Percentiles rank a stretch among this genome's conserved stretches.
These are phyloP conservation scores for Helostoma temminkii DNA, from an alignment of 2,797 vertebrate species.

Conservation along the genomic window DNA sequence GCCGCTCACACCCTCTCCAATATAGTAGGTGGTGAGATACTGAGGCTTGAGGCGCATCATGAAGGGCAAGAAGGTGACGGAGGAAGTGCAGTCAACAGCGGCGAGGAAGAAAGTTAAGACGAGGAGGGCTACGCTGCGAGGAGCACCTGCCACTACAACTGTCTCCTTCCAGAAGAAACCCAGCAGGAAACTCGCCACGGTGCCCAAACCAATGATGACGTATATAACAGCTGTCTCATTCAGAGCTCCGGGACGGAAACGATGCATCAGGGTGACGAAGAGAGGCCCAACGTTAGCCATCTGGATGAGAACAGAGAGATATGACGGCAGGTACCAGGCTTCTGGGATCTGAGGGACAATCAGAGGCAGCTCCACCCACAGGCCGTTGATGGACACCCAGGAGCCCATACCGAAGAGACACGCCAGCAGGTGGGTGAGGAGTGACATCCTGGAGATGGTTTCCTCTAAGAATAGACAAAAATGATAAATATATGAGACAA, in stretches of 20 bases:
- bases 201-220: constrained; percentile 78
- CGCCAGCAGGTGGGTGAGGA: constrained; percentile 82
- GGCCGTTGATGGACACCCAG: constrained; percentile 90
- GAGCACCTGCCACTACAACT: constrained; percentile 51
- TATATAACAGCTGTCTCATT: constrained; percentile 82
- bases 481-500: background rate
- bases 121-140: constrained; percentile 83
- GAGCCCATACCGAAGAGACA: constrained; percentile 88
- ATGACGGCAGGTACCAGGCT: constrained; percentile 88
- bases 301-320: constrained; percentile 89
- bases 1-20: constrained; percentile 86
- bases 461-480: constrained; percentile 5
- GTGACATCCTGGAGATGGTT: constrained; percentile 74
- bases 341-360: constrained; percentile 84
- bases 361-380: constrained; percentile 90
- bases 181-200: constrained; percentile 80
- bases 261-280: constrained; percentile 85
- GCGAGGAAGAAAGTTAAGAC: constrained; percentile 86
- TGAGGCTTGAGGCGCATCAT: constrained; percentile 84
- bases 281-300: constrained; percentile 88
- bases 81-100: constrained; percentile 89
- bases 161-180: constrained; percentile 85
- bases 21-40: constrained; percentile 87
- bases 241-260: constrained; percentile 76
- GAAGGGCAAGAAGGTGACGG: constrained; percentile 90